Base-by-base conservation (phyloP, 37 sponge, comb jelly and placozoan species). In the Eunapius fragilis region DNA sequence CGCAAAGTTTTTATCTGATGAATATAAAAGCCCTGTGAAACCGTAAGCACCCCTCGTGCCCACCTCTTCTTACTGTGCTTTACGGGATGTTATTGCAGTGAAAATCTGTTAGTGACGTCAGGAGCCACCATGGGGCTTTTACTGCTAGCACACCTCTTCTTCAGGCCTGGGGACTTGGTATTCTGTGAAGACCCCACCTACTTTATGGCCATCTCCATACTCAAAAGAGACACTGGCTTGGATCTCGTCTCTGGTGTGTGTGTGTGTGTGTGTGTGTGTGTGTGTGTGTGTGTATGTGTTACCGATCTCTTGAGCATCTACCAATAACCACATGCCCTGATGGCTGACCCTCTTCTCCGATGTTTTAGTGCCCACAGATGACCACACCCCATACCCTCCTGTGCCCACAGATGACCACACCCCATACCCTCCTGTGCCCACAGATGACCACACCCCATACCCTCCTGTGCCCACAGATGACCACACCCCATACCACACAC, bases 121-220 rank as follows among this genome's bases (percentile, higher is more conserved):
- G 96, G 96, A 12, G 94, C 96, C 33, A 80, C 89, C 24, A 87
- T 86, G 23, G 96, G 87, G 0, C 78, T 93, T 17, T 4, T 25
- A 45, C 34, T 93, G 33, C 67, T 96, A 33, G 41, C 89, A 28
- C 48, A 49, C 34, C 27, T 89, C 37, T 69, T 92, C 58, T 91
- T 96, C 76, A 68, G 37, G 2, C 33, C 87, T 24, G 89, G 94
- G 27, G 94, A 93, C 49, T 19, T 93, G 28, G 94, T 88, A 25
- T 96, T 91, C 78, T 89, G 89, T 0, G 94, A 91, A 31, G 82
- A 91, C 41, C 84, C 82, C 12, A 80, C 96, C 14, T 96, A 92
- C 76, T 96, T 93, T 36, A 2, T 93, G 9, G 96, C 89, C 32
- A 68, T 76, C 19, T 38, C 83, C 7, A 48, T 93, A 34, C 68